Percentiles rank a stretch among this genome's conserved stretches.
These are phyloP conservation scores for Arrhopalites spinosus DNA, from an alignment of 2,888 invertebrate genomes.

Conservation along the genomic window DNA sequence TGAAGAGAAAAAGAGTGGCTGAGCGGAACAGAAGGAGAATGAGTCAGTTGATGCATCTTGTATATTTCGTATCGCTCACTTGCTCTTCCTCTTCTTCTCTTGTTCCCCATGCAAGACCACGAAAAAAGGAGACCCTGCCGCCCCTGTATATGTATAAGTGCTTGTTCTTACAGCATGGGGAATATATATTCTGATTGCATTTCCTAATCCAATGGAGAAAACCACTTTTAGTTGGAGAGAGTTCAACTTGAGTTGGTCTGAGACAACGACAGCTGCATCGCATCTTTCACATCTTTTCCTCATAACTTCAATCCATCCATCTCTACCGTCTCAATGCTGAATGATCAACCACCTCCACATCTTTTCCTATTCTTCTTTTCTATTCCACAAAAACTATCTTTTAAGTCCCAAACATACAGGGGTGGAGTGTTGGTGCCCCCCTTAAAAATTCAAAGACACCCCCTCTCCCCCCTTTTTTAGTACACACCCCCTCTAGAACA, in stretches of 20 bases:
- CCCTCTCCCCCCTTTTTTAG: neutral
- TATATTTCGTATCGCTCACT: neutral
- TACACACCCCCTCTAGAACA: no score
- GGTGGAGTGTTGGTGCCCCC: neutral
- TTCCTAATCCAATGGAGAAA: slow-evolving; percentile 50
- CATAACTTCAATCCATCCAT: slow-evolving; percentile 32
- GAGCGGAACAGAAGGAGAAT: slow-evolving; percentile 10
- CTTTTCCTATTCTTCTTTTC: slow-evolving; percentile 17
- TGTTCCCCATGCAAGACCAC: neutral
- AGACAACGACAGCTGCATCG: slow-evolving; percentile 47
- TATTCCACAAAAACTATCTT: neutral
- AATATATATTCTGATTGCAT: slow-evolving; percentile 47
- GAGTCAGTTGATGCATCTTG: slow-evolving; percentile 15
- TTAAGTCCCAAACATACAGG: neutral
- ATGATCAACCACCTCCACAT: slow-evolving; percentile 1
- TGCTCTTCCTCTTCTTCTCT: neutral
- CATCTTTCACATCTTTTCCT: slow-evolving; percentile 40
- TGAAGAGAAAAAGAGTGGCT: neutral
- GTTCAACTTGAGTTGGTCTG: slow-evolving; percentile 27
- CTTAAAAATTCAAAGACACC: neutral
- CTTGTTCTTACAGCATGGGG: neutral
- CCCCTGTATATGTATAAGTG: neutral
- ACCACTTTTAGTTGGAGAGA: slow-evolving; percentile 44
- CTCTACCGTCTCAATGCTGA: neutral
- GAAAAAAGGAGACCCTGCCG: neutral